Conservation (phyloP, 2,888 invertebrate species). For the Podabrus alpinus region DNA sequence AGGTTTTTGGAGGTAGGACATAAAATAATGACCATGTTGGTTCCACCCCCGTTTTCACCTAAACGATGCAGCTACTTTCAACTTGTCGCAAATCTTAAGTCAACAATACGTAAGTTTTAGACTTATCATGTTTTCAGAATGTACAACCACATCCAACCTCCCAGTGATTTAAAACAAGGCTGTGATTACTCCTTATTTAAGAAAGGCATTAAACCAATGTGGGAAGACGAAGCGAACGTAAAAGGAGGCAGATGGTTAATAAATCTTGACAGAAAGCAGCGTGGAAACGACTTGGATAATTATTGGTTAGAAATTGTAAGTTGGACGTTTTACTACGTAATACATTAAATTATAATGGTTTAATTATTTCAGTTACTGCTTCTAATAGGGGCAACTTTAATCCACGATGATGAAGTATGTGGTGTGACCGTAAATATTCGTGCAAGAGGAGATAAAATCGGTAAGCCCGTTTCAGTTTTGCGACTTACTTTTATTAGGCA, state of each 20-base stretch:
- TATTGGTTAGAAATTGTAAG: slow-evolving; percentile 86
- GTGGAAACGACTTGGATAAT: slow-evolving; percentile 75
- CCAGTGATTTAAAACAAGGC: slow-evolving; percentile 82
- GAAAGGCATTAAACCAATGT: slow-evolving; percentile 90
- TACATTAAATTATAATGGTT: neutral
- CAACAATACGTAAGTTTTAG: too few relatives aligned
- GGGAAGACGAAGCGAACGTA: slow-evolving; percentile 91
- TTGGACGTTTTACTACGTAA: slow-evolving; percentile 31
- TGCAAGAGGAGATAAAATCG: slow-evolving; percentile 89
- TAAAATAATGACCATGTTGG: neutral
- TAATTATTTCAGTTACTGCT: slow-evolving; percentile 65
- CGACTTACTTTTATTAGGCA: neutral
- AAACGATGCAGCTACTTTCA: neutral
- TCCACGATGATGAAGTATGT: slow-evolving; percentile 90
- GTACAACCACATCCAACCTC: slow-evolving; percentile 88
- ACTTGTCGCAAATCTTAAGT: neutral
- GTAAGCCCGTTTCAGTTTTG: slow-evolving; percentile 51
- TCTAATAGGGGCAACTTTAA: slow-evolving; percentile 96
- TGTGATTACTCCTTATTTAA: slow-evolving; percentile 88
- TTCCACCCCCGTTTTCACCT: too few relatives aligned
- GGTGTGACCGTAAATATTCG: slow-evolving; percentile 97
- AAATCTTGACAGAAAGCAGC: slow-evolving; percentile 79
- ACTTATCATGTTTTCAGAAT: slow-evolving; percentile 61
- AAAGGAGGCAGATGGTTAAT: slow-evolving; percentile 93
- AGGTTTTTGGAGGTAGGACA: slow-evolving; percentile 95